These are phyloP conservation scores for Branchipolynoe longqiensis DNA, from an alignment of 2,888 invertebrate species.

Conservation along the genomic window DNA sequence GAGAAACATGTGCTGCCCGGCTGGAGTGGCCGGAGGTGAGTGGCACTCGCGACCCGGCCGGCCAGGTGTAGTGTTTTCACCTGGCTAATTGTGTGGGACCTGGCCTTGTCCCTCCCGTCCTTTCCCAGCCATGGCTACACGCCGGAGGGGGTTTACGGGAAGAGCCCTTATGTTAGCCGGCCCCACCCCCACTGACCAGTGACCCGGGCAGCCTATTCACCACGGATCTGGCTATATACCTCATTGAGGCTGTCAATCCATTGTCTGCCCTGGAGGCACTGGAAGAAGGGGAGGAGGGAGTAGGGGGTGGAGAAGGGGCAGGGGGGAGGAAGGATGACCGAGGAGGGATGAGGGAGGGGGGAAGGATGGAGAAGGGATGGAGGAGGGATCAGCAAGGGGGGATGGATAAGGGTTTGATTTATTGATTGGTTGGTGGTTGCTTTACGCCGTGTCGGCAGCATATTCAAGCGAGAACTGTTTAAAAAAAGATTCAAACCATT, in stretches of 20 bases:
- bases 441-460: too few species aligned
- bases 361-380: not conserved
- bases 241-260: conserved; percentile 32
- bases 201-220: conserved; percentile 1
- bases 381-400: not conserved
- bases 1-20: conserved; percentile 40
- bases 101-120: not conserved
- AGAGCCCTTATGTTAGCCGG: not conserved
- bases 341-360: not conserved
- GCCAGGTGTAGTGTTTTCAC: conserved; percentile 53
- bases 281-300: not conserved
- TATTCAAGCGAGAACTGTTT: too few species aligned
- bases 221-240: not conserved
- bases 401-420: too few species aligned
- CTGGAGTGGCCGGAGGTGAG: not conserved
- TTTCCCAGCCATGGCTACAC: conserved; percentile 2
- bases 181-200: not conserved
- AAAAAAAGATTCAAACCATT: too few species aligned
- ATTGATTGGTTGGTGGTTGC: too few species aligned
- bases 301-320: not conserved
- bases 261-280: conserved; percentile 35
- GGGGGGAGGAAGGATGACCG: not conserved
- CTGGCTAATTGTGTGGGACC: conserved; percentile 43
- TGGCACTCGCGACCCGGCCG: not conserved
- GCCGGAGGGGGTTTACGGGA: not conserved